Evolutionary conservation across 2,888 invertebrate genomes (phyloP).

Genomic region (Gastrophysa polygoni): DNA sequence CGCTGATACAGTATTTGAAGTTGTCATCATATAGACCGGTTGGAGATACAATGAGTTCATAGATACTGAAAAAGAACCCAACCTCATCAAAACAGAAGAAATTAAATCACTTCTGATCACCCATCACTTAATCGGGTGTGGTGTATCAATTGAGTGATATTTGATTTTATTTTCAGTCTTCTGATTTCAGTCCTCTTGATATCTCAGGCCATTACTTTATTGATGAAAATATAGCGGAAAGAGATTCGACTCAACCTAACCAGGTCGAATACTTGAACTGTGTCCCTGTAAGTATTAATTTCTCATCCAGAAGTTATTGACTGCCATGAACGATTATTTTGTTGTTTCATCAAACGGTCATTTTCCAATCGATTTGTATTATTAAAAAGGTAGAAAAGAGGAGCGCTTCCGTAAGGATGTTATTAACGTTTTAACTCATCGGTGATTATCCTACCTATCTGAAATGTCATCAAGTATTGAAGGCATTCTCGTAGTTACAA

Average conservation of each 20-base stretch:
- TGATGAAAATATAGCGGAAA: too few relatives aligned
- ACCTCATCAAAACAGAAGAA: too few relatives aligned
- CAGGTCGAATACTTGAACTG: neutral
- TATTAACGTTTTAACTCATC: constrained; percentile 40
- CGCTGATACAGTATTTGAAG: too few relatives aligned
- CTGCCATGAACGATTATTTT: constrained; percentile 1
- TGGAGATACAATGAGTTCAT: too few relatives aligned
- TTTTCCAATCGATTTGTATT: constrained; percentile 18
- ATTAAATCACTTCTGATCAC: too few relatives aligned
- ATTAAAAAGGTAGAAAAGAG: constrained; percentile 33
- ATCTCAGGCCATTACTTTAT: too few relatives aligned
- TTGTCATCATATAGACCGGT: too few relatives aligned
- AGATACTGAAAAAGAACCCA: too few relatives aligned
- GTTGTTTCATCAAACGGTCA: constrained; percentile 5
- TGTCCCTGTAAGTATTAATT: neutral
- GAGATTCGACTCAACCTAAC: neutral
- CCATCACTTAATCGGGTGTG: too few relatives aligned
- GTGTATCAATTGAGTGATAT: too few relatives aligned
- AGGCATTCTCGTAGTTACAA: constrained; percentile 23
- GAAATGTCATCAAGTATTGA: constrained; percentile 29
- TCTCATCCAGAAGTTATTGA: neutral
- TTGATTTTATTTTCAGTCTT: too few relatives aligned
- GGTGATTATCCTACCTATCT: constrained; percentile 22
- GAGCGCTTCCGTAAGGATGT: constrained; percentile 38
- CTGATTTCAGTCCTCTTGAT: too few relatives aligned